A percentile compares a stretch with the other conserved stretches of the same genome.
Conservation (phyloP, 30 jellyfish, hydroid and myxozoan genomes). For the Chrysaora quinquecirrha region DNA sequence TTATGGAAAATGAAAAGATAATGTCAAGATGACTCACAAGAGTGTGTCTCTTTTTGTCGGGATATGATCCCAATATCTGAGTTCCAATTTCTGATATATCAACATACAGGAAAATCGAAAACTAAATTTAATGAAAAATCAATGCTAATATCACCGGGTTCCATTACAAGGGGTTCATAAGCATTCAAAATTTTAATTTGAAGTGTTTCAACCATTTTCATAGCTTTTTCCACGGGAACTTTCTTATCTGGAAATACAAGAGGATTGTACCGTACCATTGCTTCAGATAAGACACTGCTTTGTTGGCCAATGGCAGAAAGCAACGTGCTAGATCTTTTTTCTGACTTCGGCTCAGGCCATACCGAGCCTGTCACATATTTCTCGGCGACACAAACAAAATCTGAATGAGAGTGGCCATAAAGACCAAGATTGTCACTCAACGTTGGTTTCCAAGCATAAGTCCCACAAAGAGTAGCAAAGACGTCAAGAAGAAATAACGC, state of each 20-base stretch:
- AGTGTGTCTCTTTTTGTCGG: too few species aligned
- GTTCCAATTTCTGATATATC: too few species aligned
- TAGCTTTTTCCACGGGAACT: conserved; percentile 29
- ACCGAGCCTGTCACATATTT: conserved; percentile 89
- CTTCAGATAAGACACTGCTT: conserved; percentile 72
- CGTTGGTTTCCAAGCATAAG: conserved; percentile 75
- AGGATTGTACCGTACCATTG: conserved; percentile 70
- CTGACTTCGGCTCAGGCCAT: conserved; percentile 91
- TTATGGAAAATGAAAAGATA: too few species aligned
- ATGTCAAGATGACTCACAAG: too few species aligned
- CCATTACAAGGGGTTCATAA: conserved; percentile 56
- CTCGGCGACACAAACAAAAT: conserved; percentile 45
- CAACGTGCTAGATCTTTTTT: conserved; percentile 47
- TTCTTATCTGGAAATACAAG: conserved; percentile 75
- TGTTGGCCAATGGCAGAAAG: conserved; percentile 63
- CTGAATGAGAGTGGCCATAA: conserved; percentile 24
- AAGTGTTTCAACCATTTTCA: conserved; percentile 46
- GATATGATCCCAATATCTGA: too few species aligned
- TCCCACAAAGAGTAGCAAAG: conserved; percentile 12
- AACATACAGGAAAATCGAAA: too few species aligned
- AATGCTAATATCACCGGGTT: conserved; percentile 87
- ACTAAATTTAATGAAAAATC: too few species aligned
- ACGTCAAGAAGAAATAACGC: neutral
- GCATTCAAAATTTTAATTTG: conserved; percentile 54
- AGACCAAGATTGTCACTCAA: conserved; percentile 85